Conservation (phyloP, 2,113 vertebrate species). For the Thryonomys swinderianus region DNA sequence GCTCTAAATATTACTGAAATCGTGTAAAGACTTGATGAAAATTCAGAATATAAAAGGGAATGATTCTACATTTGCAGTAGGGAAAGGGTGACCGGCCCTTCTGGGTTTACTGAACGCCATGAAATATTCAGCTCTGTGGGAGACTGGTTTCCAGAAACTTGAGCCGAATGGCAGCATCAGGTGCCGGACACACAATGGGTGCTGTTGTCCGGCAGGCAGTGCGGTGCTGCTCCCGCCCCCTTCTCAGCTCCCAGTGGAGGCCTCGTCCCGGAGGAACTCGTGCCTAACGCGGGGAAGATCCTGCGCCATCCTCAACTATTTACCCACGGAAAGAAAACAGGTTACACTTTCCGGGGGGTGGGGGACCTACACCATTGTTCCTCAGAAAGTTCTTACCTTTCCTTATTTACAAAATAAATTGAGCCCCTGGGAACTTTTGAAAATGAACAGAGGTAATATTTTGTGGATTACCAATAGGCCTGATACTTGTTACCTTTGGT, state of each 20-base stretch:
- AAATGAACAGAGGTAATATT: not conserved
- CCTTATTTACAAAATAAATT: not conserved
- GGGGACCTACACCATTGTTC: too few species aligned
- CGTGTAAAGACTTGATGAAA: not conserved
- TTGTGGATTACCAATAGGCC: not conserved
- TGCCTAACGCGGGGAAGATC: not conserved
- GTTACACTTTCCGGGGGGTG: not conserved
- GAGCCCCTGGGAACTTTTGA: not conserved
- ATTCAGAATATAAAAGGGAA: not conserved
- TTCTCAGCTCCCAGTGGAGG: rapidly evolving
- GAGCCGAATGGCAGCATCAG: conserved; percentile 50
- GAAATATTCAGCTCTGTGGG: conserved; percentile 63
- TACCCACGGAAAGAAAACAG: not conserved
- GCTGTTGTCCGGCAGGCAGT: not conserved
- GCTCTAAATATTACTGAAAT: not conserved
- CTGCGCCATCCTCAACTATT: not conserved
- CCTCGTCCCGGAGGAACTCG: not conserved
- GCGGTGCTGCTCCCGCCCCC: rapidly evolving
- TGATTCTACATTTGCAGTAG: not conserved
- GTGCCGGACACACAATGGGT: conserved; percentile 4
- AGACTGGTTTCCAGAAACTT: conserved; percentile 62
- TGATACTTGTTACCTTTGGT: not conserved
- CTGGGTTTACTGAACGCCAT: conserved; percentile 15
- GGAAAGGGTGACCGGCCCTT: not conserved
- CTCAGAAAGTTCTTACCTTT: not conserved